Base-by-base conservation (phyloP, 2,888 invertebrate genomes). In the Clanis bilineata region DNA sequence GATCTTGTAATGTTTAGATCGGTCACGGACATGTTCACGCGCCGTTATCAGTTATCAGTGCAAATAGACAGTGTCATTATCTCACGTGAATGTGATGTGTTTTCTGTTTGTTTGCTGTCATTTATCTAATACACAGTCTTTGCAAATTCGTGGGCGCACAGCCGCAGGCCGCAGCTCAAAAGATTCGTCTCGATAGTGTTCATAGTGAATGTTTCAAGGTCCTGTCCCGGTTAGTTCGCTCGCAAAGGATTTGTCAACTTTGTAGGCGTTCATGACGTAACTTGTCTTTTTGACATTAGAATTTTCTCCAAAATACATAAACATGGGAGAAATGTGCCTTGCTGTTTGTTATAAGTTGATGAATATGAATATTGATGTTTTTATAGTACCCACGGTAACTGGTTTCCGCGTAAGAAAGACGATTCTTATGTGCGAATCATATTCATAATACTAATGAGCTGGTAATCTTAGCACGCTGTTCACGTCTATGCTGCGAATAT, bases 121-220 rank as follows among this genome's bases (percentile, higher is more conserved):
- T 58, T 25, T 58, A 36, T 23, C 47, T 39, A 58, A 51, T 25
- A 58, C 47, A 58, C 71, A 72, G 66, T 71, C 70, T 39, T 75
- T 74, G 72, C 73, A 69, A 51, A 71, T 78, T 82, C 80, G 90
- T 90, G 88, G 88, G 90, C 87, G 89, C 77, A 71, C 75, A 68
- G 77, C 78, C 77, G 73, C 79, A 81, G 77, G 82, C 78, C 77
- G 74, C 79, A 81, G 77, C 82, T 80, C 80, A 73, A 80, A 79
- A 88, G 88, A 88, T 89, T 88, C 83, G 86, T 86, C 87, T 88
- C 84, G 83, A 88, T 87, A 88, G 82, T 82, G 81, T 81, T 88
- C 82, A 74, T 73, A 76, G 90, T 87, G 90, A 90, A 89, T 90
- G 91, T 90, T 87, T 88, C 91, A 91, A 91, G 92, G 91, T 87